Conservation (phyloP, 2,113 vertebrate genomes). For the Dasyurus viverrinus region DNA sequence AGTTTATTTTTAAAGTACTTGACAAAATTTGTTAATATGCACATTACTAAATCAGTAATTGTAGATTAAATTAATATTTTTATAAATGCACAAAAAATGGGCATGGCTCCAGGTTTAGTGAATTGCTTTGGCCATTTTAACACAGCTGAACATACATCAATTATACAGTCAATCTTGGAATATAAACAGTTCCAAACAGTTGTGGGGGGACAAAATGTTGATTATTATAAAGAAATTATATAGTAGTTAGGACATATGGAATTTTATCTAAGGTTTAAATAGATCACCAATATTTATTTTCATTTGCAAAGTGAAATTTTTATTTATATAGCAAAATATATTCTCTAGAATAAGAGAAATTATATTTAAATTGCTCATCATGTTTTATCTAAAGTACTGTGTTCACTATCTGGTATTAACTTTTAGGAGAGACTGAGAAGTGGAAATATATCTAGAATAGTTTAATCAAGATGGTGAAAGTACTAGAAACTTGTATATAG, state of each 20-base stretch:
- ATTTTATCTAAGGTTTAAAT: not conserved
- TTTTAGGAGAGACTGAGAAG: not conserved
- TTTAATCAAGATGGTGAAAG: not conserved
- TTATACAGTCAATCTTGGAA: not conserved
- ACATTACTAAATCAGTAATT: not conserved
- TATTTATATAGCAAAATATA: not conserved
- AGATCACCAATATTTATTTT: not conserved
- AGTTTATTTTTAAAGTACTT: constrained; percentile 1
- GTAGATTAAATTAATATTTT: constrained; percentile 15
- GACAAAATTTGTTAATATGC: constrained; percentile 11
- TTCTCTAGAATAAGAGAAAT: not conserved
- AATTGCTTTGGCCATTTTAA: not conserved
- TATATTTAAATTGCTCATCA: not conserved
- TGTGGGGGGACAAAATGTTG: not conserved
- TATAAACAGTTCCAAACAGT: not conserved
- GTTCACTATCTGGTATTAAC: not conserved
- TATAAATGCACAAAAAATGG: not conserved
- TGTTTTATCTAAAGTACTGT: not conserved
- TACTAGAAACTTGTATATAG: not conserved
- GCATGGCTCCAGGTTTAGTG: not conserved
- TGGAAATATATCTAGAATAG: not conserved
- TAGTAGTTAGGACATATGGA: not conserved
- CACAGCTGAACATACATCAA: not conserved
- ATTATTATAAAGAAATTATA: not conserved
- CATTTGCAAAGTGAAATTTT: not conserved